Base-by-base conservation (phyloP, 2,113 vertebrate species). In the Lepus americanus region DNA sequence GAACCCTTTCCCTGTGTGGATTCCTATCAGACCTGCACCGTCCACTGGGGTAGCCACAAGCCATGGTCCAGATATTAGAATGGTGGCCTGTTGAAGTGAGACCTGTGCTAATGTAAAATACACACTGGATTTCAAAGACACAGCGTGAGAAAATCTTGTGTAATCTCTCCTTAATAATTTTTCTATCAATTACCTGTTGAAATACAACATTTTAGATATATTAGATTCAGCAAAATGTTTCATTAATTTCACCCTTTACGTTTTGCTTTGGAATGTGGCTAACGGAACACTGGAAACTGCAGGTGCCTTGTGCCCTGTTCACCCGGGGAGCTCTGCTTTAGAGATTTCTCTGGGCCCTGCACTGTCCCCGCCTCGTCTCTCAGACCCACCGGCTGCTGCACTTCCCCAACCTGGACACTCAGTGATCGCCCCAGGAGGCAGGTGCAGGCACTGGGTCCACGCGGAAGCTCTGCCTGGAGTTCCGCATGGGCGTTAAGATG, bases 281-380 rank as follows among this genome's bases (percentile, higher is more conserved):
- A 4, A 19, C 36, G 23, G 61, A 70, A 61, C 31, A 33, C 29
- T 49, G 49, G 49, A 36, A 29, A 49, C 49, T 9, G 19, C 12
- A 13, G 49, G 51, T 72, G 55, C 14, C 51, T 88, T 2, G 0
- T 16, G 0, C 36, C 72, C 36, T 49, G 10, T 51, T 33, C 39
- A 1, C 0, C 9, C 44, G 55, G 70, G 3, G n/a, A 67, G 23
- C 0, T 0, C 61, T 25, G 67, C 55, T 9, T 76, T 36, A 39
- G 39, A 6, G 19, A 33, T 51, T 63, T 9, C 5, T 59, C 23
- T 9, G 31, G 72, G 17, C 6, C 2, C 0, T 10, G 59, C 22
- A 11, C 70, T 72, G 27, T 74, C 16, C 25, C 44, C 2, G 6
- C 20, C 0, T 51, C 0, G 1, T 27, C 12, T 44, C 16, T 79